Evolutionary conservation across 2,888 invertebrate species (phyloP).

Genomic region (Isotomurus palustris): DNA sequence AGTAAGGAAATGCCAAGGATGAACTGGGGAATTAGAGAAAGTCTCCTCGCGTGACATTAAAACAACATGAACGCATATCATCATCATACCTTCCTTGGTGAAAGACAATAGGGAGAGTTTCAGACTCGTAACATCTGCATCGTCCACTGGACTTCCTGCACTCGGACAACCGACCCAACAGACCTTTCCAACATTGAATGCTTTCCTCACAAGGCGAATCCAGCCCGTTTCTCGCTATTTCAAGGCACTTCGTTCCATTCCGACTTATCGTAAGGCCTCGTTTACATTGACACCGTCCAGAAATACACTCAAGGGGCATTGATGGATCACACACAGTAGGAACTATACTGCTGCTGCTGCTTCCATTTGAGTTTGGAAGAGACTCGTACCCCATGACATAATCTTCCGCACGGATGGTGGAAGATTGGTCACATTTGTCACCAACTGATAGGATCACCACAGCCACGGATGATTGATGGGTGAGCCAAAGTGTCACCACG

Average conservation of each 20-base stretch:
- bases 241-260: slow-evolving; percentile 43
- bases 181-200: slow-evolving; percentile 41
- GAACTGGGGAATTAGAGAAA: too few relatives aligned
- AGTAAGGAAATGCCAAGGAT: too few relatives aligned
- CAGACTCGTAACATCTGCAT: slow-evolving; percentile 43
- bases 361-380: too few relatives aligned
- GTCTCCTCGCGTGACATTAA: too few relatives aligned
- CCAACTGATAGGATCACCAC: slow-evolving; percentile 19
- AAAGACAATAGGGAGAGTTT: slow-evolving; percentile 41
- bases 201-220: slow-evolving; percentile 38
- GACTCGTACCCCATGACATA: neutral
- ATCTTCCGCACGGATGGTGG: neutral
- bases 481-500: neutral
- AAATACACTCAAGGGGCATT: slow-evolving; percentile 34
- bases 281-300: slow-evolving; percentile 42
- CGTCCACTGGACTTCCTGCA: slow-evolving; percentile 31
- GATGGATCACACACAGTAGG: slow-evolving; percentile 18
- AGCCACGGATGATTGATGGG: neutral
- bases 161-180: slow-evolving; percentile 40
- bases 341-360: neutral
- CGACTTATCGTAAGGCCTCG: slow-evolving; percentile 41
- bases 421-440: slow-evolving; percentile 20
- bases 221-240: slow-evolving; percentile 39
- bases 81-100: slow-evolving; percentile 43
- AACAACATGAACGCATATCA: neutral